A percentile compares a stretch with the other conserved stretches of the same genome.
Conservation (phyloP, 2,888 invertebrate species). For the Homarus gammarus region DNA sequence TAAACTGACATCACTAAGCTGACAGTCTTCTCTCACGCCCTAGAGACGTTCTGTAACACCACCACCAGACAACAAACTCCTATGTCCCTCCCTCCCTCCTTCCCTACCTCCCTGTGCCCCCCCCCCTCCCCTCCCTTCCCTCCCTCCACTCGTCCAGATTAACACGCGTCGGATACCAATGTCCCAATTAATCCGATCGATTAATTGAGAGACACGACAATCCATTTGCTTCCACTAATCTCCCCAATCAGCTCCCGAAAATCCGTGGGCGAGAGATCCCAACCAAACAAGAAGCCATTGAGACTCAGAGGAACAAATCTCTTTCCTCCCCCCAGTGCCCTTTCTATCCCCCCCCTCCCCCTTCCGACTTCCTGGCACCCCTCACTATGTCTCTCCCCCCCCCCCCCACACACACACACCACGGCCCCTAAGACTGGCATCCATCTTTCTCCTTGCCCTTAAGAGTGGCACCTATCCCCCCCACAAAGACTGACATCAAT, state of each 20-base stretch:
- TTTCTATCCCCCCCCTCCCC: neutral
- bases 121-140: neutral
- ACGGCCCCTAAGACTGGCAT: too few relatives aligned
- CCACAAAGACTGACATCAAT: too few relatives aligned
- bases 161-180: constrained; percentile 26
- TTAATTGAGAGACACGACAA: constrained; percentile 45
- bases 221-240: constrained; percentile 46
- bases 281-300: constrained; percentile 35
- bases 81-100: neutral
- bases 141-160: constrained; percentile 4
- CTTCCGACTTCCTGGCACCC: neutral
- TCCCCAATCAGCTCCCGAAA: constrained; percentile 33
- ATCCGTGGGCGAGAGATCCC: constrained; percentile 20
- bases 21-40: too few relatives aligned
- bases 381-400: neutral
- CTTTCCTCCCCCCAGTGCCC: constrained; percentile 7
- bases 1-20: too few relatives aligned
- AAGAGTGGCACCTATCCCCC: too few relatives aligned
- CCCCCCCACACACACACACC: neutral
- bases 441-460: too few relatives aligned
- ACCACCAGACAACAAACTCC: neutral
- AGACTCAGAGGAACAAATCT: constrained; percentile 1
- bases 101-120: too few relatives aligned
- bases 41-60: too few relatives aligned
- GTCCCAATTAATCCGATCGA: constrained; percentile 47